Base-by-base conservation (phyloP, 2,888 invertebrate species). In the Dryobota labecula region DNA sequence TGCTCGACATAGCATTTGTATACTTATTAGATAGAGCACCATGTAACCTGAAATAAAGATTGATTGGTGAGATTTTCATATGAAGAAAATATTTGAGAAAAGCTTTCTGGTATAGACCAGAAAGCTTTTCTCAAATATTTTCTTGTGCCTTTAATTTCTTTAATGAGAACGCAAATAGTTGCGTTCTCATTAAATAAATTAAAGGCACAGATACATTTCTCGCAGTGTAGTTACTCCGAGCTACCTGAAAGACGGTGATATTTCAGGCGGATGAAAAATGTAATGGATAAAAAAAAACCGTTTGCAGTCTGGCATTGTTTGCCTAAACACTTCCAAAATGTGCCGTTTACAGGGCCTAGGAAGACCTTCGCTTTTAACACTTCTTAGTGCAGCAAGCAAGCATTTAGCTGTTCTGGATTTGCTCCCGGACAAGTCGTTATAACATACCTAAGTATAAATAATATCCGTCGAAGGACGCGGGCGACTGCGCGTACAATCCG, bases 401-500 rank as follows among this genome's bases (percentile, higher is more conserved):
- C 18, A 30, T 30, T 24, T 18, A 18, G 24, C 2, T 57, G 9
- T 24, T 24, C 24, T 38, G 3, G 6, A 58, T 18, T 38, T 58
- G 8, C 56, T 36, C 4, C 15, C 15, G 18, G 11, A 18, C 7
- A 15, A 51, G 38, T 2, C 4, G 4, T 20, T 24, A 54, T 2
- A 41, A 57, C 91, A 92, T 92, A 97, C 97, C 97, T 96, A 97
- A 96, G 90, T 97, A 97, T 80, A 97, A 94, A 90, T 97, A 97
- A 90, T 97, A 97, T 80, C 97, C 97, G 67, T 97, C 97, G 84
- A 97, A 93, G 7, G 97, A 97, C 60, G 95, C 96, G 20, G 96
- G 96, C 18, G 97, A 96, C 88, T 97, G 97, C 85, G 97, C 97
- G 86, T 98, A 98, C 0, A 98, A 93, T 0, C 98, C 98, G 38